phyloP scores from a whole-genome alignment of 1,140 invertebrate species.

The Atta colombica region DNA sequence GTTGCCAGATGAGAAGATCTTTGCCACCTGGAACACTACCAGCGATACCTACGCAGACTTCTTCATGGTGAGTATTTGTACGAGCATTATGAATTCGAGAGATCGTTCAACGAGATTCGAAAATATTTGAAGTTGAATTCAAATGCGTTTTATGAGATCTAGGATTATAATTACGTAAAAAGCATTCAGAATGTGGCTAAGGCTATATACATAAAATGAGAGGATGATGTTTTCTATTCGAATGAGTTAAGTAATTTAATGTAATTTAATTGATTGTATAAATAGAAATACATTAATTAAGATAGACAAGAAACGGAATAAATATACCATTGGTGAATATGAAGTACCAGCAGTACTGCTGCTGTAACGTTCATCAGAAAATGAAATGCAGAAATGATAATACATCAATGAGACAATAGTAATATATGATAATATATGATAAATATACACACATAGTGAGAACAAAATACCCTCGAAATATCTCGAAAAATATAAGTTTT shows the following conservation, averaged over 20 bases:
- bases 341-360: no score
- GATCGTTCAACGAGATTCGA: background rate
- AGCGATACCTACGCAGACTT: slow-evolving; percentile 86
- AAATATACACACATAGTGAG: no score
- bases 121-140: background rate
- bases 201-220: background rate
- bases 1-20: slow-evolving; percentile 85
- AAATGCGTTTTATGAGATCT: background rate
- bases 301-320: no score
- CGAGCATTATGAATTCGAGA: background rate
- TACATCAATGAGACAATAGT: no score
- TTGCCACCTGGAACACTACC: slow-evolving; percentile 86
- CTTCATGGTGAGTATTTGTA: slow-evolving; percentile 88
- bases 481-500: no score
- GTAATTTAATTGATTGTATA: no score
- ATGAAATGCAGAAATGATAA: no score
- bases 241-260: background rate
- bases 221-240: background rate
- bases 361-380: no score
- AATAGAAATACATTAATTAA: no score
- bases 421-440: no score
- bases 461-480: no score
- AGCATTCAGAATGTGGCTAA: background rate
- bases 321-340: no score
- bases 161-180: background rate